These are phyloP conservation scores for Chaetodon trifasciatus DNA, from an alignment of 2,797 vertebrate genomes.

Conservation along the genomic window DNA sequence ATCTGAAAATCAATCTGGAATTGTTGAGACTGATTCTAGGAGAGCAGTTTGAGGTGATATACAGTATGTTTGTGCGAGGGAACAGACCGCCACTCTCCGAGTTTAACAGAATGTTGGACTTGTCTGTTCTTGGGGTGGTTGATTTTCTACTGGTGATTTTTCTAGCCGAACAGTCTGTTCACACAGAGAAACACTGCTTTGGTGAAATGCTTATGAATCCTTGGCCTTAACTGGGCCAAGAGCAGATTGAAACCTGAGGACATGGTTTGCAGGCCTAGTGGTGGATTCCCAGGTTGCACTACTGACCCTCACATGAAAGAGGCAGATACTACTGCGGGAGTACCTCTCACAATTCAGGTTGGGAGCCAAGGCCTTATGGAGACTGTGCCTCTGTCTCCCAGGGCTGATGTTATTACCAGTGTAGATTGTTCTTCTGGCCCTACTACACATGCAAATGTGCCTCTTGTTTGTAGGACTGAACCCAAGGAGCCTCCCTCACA, in stretches of 20 bases:
- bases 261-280: background rate
- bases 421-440: background rate
- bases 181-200: background rate
- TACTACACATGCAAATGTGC: constrained; percentile 2
- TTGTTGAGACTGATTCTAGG: background rate
- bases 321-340: background rate
- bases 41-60: background rate
- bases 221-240: background rate
- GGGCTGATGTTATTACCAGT: background rate
- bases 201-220: background rate
- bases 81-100: background rate
- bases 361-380: constrained; percentile 15
- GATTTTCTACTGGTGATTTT: background rate
- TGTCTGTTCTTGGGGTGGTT: background rate
- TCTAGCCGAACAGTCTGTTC: background rate
- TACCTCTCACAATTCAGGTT: constrained; percentile 8
- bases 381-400: background rate
- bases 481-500: background rate
- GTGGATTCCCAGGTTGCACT: background rate
- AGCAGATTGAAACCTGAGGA: background rate
- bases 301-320: background rate
- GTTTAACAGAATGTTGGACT: constrained; percentile 6
- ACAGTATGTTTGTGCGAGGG: background rate
- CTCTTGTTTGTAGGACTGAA: constrained; percentile 3
- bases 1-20: constrained; percentile 16